phyloP scores from a whole-genome alignment of 2,888 invertebrate species.

The Lysandra bellargus region DNA sequence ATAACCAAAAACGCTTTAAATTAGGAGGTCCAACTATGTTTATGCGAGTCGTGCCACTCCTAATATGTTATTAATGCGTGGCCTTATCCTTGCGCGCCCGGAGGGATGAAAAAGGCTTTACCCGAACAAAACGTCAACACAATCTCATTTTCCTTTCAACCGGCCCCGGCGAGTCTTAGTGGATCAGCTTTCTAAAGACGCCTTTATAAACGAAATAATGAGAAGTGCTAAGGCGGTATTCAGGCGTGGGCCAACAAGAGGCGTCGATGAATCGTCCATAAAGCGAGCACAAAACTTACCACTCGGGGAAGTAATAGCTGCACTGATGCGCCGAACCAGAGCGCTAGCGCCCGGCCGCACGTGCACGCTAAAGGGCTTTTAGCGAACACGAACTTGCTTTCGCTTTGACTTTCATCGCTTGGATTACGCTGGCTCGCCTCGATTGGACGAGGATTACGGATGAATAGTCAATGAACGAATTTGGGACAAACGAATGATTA shows the following conservation, averaged over 20 bases:
- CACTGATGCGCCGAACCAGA: constrained; percentile 41
- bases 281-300: constrained; percentile 75
- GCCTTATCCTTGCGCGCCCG: constrained; percentile 44
- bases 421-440: constrained; percentile 59
- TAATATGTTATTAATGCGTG: constrained; percentile 20
- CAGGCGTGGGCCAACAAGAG: constrained; percentile 73
- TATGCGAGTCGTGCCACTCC: background rate
- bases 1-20: constrained; percentile 5
- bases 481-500: constrained; percentile 56
- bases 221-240: constrained; percentile 77
- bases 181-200: constrained; percentile 74
- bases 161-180: constrained; percentile 68
- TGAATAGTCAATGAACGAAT: constrained; percentile 68
- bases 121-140: constrained; percentile 72
- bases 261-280: constrained; percentile 75
- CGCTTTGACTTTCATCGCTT: constrained; percentile 67
- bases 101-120: constrained; percentile 62
- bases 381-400: constrained; percentile 64
- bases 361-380: constrained; percentile 67
- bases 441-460: constrained; percentile 62
- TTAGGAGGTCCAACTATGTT: background rate
- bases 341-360: constrained; percentile 40
- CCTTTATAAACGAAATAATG: constrained; percentile 81
- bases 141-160: constrained; percentile 78
- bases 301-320: constrained; percentile 53